Base-by-base conservation (phyloP, 2,797 vertebrate species). In the Crenichthys baileyi region DNA sequence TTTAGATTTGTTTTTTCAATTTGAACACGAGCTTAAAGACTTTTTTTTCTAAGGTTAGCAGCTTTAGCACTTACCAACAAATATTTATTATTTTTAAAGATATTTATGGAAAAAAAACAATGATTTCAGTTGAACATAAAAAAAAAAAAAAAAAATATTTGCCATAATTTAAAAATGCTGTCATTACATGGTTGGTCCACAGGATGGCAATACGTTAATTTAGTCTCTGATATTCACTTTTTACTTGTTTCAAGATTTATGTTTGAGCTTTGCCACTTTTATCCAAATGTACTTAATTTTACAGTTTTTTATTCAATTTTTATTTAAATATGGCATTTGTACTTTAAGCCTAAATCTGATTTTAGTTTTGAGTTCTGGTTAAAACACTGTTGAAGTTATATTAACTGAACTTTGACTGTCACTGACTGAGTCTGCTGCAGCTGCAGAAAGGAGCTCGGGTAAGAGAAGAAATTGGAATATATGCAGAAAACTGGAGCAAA, bases 371-470 rank as follows among this genome's bases (percentile, higher is more conserved):
- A 73, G 51, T 55, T 29, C 22, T 26, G 16, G 8, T 67, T 67
- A 11, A 41, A 67, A 56, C 55, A n/a, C 55, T n/a, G 1, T 50
- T 50, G 22, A 11, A n/a, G n/a, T 58, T n/a, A 26, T n/a, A 58
- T 1, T 29, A 60, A 12, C 11, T 26, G n/a, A 26, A 29, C n/a
- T 12, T 11, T 26, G 3, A 15, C 56, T 51, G 5, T 56, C 8
- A 36, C 18, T 22, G n/a, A 4, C 46, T 31, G n/a, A 39, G 31
- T 53, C 16, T 72, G 71, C 71, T 72, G 51, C 29, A 72, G 50
- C 20, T 55, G 50, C 71, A 72, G 50, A 15, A 36, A 46, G 50
- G 71, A 72, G 71, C 51, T 72, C 50, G 39, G 71, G 51, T 72
- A 70, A 15, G 67, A 46, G 67, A 46, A 16, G 41, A 22, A 39